These are phyloP conservation scores for Dascillus cervinus DNA, from an alignment of 2,888 invertebrate species.

Conservation along the genomic window DNA sequence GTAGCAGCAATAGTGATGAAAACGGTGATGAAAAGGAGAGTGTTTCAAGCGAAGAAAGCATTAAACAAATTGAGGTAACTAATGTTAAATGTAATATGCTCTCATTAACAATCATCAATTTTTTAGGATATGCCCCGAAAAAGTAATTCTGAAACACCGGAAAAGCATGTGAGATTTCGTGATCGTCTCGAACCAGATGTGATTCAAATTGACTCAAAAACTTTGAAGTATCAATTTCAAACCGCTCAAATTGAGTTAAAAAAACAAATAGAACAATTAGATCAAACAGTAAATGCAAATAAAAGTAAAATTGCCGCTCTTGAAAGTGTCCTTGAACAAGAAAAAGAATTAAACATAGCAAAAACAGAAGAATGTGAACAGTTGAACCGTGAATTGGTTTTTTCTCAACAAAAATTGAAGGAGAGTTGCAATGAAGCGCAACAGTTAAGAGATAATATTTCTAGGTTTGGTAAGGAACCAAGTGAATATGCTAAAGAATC, in stretches of 20 bases:
- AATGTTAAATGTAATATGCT: too few species aligned
- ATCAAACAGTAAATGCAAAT: conserved; percentile 29
- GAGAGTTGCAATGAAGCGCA: conserved; percentile 17
- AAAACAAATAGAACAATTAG: conserved; percentile 34
- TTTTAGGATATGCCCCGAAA: not conserved
- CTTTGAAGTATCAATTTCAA: conserved; percentile 39
- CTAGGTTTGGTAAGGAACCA: conserved; percentile 4
- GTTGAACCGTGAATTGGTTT: conserved; percentile 30
- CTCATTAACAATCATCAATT: too few species aligned
- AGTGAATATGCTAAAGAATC: conserved; percentile 30
- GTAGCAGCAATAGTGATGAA: too few species aligned
- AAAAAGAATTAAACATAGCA: conserved; percentile 26
- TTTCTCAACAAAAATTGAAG: conserved; percentile 36
- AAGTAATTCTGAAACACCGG: not conserved
- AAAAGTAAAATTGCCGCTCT: conserved; percentile 30
- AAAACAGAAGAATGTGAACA: conserved; percentile 27
- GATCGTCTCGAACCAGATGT: not conserved
- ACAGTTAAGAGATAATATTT: conserved; percentile 11
- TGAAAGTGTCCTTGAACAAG: conserved; percentile 26
- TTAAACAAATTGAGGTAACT: conserved; percentile 2
- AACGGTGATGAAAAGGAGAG: conserved; percentile 5
- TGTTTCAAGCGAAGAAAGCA: too few species aligned
- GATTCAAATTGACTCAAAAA: conserved; percentile 34
- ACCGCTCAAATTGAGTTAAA: conserved; percentile 36
- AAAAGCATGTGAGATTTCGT: not conserved